A percentile compares a stretch with the other conserved stretches of the same genome.
Conservation (phyloP, 2,113 vertebrate genomes). For the Lamprologus tigripictilis region DNA sequence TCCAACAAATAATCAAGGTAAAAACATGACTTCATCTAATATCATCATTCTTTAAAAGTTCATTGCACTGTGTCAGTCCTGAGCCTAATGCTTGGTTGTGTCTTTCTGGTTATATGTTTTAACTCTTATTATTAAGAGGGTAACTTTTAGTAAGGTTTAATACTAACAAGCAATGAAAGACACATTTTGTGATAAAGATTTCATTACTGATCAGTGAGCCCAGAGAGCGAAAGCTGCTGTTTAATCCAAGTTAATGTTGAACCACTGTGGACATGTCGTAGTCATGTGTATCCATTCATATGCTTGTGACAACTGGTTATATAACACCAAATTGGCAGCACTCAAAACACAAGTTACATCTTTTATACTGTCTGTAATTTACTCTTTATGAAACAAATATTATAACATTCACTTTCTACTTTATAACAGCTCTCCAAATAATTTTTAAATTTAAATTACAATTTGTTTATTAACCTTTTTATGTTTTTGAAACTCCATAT, state of each 20-base stretch:
- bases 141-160: background rate
- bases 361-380: background rate
- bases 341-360: background rate
- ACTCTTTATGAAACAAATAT: background rate
- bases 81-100: background rate
- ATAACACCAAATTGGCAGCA: background rate
- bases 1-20: background rate
- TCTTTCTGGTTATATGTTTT: background rate
- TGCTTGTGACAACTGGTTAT: background rate
- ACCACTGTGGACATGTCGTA: background rate
- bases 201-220: background rate
- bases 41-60: background rate
- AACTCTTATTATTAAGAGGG: background rate
- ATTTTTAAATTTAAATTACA: background rate
- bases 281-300: background rate
- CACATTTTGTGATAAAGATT: background rate
- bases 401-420: background rate
- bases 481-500: background rate
- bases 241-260: background rate
- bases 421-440: background rate
- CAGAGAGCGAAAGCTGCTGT: background rate
- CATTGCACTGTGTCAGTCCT: background rate
- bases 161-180: background rate
- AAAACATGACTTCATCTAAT: background rate
- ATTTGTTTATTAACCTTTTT: background rate